Conservation (phyloP, 1,140 invertebrate species). For the Drosophila mauritiana region DNA sequence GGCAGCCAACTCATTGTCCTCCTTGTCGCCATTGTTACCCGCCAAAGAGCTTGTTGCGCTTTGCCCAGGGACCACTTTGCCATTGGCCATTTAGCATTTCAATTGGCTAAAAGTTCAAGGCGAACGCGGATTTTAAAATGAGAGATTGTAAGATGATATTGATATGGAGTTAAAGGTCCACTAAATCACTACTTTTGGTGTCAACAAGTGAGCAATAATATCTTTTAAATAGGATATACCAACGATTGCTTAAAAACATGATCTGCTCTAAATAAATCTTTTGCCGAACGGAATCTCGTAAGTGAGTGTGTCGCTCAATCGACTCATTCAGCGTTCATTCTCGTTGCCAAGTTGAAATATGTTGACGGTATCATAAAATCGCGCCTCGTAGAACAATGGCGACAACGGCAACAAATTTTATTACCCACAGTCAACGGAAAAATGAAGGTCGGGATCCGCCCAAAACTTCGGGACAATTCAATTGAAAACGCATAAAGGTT, state of each 20-base stretch:
- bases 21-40: constrained; percentile 22
- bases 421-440: constrained; percentile 29
- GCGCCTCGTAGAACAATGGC: constrained; percentile 59
- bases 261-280: too few relatives aligned
- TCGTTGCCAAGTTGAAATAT: constrained; percentile 15
- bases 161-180: too few relatives aligned
- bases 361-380: constrained; percentile 55
- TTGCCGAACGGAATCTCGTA: too few relatives aligned
- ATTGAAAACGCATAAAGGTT: constrained; percentile 67
- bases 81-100: constrained; percentile 6
- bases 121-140: not conserved
- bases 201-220: too few relatives aligned
- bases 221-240: too few relatives aligned
- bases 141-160: too few relatives aligned
- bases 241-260: too few relatives aligned
- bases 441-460: constrained; percentile 12
- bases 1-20: constrained; percentile 35
- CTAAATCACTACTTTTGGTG: too few relatives aligned
- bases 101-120: not conserved
- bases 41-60: constrained; percentile 28
- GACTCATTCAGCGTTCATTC: not conserved
- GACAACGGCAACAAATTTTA: constrained; percentile 63
- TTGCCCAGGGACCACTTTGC: constrained; percentile 16
- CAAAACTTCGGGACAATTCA: constrained; percentile 55
- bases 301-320: not conserved